Evolutionary conservation across 2,797 vertebrate genomes (phyloP), one percentile per base, ranked within the genome.

Genomic region (Epinephelus awoara): DNA sequence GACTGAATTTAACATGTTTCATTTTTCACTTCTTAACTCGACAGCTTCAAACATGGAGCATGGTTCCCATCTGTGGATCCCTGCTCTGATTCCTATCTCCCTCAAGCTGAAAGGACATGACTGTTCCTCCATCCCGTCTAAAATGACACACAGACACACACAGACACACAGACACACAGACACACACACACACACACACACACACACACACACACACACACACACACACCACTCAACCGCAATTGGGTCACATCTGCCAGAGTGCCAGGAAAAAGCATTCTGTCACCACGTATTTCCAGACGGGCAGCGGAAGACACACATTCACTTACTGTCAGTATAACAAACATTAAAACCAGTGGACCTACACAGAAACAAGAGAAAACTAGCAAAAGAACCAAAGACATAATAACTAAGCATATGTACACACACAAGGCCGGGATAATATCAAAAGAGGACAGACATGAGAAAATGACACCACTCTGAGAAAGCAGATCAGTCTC

Each of bases 171-270:
- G n/a, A n/a, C n/a, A n/a, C n/a, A n/a, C n/a, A n/a, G n/a, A n/a
- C 27, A 67, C 44, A 63, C 78, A 42, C 14, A 23, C 52, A 58
- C 15, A 57, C 57, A 50, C 12, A 42, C 21, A 50, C 13, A 29
- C 56, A 65, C 15, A 71, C 23, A 50, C 18, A 44, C 57, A 55
- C 3, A 21, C 21, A 58, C 23, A 66, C 47, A 55, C 46, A 54
- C 57, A 50, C 42, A 47, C 15, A 23, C 3, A 8, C 25, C 29
- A 61, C 64, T 70, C 74, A 58, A 67, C 68, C 66, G 61, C 72
- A 89, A 89, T 61, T 84, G 72, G 80, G 86, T 87, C 86, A 85
- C 83, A 84, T 88, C 84, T 89, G 85, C 66, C 64, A 83, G 38
- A 74, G 62, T 68, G 67, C 80, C 55, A 78, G 75, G 65, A 71